Evolutionary conservation across 2,797 vertebrate species (phyloP), one percentile per base, ranked within the genome.

Genomic region (Sebastes trivittatus): DNA sequence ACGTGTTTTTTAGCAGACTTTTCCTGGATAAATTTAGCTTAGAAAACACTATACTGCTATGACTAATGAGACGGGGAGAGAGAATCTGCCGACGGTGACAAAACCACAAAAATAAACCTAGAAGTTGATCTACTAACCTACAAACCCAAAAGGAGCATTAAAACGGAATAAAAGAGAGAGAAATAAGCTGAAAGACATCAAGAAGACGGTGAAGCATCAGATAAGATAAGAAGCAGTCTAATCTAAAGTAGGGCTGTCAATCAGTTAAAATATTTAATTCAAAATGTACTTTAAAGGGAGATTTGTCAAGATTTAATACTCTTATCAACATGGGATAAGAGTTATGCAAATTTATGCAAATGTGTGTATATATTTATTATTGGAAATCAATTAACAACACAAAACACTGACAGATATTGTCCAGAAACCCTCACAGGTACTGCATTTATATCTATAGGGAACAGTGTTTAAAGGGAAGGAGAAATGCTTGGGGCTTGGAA

Each of bases 31-130:
- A 22, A 70, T 18, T n/a, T 32, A 58, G 34, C 20, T 61, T 4
- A 34, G 22, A 67, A 75, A 79, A 65, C n/a, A 72, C 2, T 63
- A 34, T 9, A 22, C 4, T 7, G 55, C 7, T 5, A 23, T 22
- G 58, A 72, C 23, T 66, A 67, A 83, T 77, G 66, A 56, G n/a
- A 62, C 55, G 7, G 49, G 30, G 46, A 13, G 9, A 36, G 62
- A 78, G 30, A 69, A 81, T 55, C 54, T 79, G 66, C 32, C 62
- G 78, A 79, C 6, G 2, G 29, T 32, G 69, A 73, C 18, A 32
- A 14, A 58, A 72, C 2, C 20, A 30, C 22, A 36, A 54, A 64
- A 73, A 46, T 46, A 71, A 27, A 58, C 16, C 11, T 2, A 36
- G 7, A 52, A 54, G 22, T 34, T 63, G 54, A 77, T 72, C 29